These are phyloP conservation scores for Pseudomyrmex cubaensis DNA, from an alignment of 1,140 invertebrate genomes.

Conservation along the genomic window DNA sequence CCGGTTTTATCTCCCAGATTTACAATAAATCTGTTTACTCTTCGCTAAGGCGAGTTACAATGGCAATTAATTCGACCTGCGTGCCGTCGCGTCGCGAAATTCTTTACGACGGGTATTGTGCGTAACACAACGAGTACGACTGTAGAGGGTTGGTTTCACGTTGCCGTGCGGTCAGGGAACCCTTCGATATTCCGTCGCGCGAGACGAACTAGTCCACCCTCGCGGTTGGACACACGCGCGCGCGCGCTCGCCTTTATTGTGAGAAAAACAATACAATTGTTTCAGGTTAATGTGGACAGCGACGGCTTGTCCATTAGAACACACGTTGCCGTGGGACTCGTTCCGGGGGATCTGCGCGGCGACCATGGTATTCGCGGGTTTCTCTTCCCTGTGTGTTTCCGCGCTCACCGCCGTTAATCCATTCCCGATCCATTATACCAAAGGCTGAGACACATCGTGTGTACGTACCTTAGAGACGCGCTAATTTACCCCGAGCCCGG, in stretches of 20 bases:
- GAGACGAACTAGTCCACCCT: constrained; percentile 22
- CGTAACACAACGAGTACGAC: constrained; percentile 7
- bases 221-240: neutral
- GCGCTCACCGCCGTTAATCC: constrained; percentile 65
- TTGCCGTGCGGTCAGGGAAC: neutral
- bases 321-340: constrained; percentile 56
- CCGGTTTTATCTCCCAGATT: neutral
- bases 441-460: constrained; percentile 34
- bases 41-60: constrained; percentile 9
- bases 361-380: constrained; percentile 30
- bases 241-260: constrained; percentile 62
- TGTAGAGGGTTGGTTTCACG: constrained; percentile 13
- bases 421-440: constrained; percentile 67
- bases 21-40: constrained; percentile 9
- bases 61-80: constrained; percentile 31
- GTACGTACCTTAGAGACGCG: constrained; percentile 60
- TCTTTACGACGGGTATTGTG: constrained; percentile 46
- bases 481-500: constrained; percentile 37
- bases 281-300: constrained; percentile 70
- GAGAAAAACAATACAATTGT: constrained; percentile 73
- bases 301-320: constrained; percentile 70
- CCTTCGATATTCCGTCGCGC: constrained; percentile 21
- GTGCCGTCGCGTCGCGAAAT: constrained; percentile 10
- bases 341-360: constrained; percentile 64
- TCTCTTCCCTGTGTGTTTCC: constrained; percentile 2